Percentiles rank a stretch among this genome's conserved stretches.
These are phyloP conservation scores for Conchocele bisecta DNA, from an alignment of 2,888 invertebrate genomes.

Conservation along the genomic window DNA sequence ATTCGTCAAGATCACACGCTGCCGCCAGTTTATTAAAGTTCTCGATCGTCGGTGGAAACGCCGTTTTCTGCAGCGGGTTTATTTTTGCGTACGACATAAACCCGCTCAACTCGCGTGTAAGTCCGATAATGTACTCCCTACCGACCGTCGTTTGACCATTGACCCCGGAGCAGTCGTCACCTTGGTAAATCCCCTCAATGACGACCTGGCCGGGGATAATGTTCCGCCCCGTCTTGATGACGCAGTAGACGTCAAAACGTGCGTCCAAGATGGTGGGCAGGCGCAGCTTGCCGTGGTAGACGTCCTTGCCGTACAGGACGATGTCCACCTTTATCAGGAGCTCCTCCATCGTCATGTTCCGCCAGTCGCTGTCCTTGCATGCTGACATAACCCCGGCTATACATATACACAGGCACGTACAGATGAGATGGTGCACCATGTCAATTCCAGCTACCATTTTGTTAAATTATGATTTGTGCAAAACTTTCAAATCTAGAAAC, in stretches of 20 bases:
- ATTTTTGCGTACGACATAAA: constrained; percentile 56
- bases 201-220: constrained; percentile 52
- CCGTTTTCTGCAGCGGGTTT: constrained; percentile 52
- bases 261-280: constrained; percentile 46
- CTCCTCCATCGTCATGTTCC: constrained; percentile 58
- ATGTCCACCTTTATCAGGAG: constrained; percentile 52
- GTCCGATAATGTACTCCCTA: constrained; percentile 54
- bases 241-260: constrained; percentile 60
- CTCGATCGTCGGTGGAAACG: constrained; percentile 46
- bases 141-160: constrained; percentile 47
- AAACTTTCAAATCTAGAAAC: no score
- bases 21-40: constrained; percentile 45
- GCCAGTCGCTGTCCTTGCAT: constrained; percentile 35
- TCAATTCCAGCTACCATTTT: no score
- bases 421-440: no score
- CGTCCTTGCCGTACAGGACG: constrained; percentile 59
- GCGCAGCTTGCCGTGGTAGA: constrained; percentile 54
- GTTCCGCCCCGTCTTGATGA: constrained; percentile 44
- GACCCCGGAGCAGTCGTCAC: constrained; percentile 41
- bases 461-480: no score
- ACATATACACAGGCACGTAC: no score
- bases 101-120: constrained; percentile 47
- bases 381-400: neutral
- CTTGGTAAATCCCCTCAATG: constrained; percentile 49
- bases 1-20: constrained; percentile 49